Conservation (phyloP, 2,797 vertebrate genomes). For the Clamator glandarius region DNA sequence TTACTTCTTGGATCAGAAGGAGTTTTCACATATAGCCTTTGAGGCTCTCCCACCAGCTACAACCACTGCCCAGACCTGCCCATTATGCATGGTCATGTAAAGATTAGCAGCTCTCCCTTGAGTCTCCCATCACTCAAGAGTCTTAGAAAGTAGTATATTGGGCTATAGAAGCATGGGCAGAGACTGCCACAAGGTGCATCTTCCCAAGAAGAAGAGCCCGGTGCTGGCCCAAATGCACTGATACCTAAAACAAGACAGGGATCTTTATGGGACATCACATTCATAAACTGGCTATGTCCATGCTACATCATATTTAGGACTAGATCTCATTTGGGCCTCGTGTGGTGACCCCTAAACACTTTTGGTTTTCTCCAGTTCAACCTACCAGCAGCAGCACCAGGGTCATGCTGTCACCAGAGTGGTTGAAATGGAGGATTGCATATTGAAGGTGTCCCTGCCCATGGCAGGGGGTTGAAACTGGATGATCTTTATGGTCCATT, state of each 20-base stretch:
- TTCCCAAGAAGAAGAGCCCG: not conserved
- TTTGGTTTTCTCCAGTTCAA: not conserved
- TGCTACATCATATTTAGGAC: not conserved
- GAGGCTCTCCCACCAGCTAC: not conserved
- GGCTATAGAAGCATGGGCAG: not conserved
- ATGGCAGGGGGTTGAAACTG: too few relatives aligned
- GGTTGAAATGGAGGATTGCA: not conserved
- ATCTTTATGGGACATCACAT: not conserved
- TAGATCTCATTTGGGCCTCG: fast-evolving
- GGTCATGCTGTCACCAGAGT: not conserved
- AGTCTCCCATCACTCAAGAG: not conserved
- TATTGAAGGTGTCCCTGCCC: too few relatives aligned
- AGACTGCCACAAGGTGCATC: not conserved
- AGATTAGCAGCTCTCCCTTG: not conserved
- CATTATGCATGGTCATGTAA: not conserved
- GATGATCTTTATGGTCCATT: too few relatives aligned
- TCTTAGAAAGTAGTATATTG: not conserved
- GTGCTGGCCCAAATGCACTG: not conserved
- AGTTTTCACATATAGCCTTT: not conserved
- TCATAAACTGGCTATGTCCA: not conserved
- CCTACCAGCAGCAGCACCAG: not conserved
- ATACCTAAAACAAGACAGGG: not conserved
- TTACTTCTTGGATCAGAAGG: not conserved
- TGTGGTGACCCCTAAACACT: not conserved
- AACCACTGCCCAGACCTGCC: not conserved